A percentile compares a stretch with the other conserved stretches of the same genome.
phyloP scores from a whole-genome alignment of 2,888 invertebrate species.

The Caenorhabditis parvicauda region DNA sequence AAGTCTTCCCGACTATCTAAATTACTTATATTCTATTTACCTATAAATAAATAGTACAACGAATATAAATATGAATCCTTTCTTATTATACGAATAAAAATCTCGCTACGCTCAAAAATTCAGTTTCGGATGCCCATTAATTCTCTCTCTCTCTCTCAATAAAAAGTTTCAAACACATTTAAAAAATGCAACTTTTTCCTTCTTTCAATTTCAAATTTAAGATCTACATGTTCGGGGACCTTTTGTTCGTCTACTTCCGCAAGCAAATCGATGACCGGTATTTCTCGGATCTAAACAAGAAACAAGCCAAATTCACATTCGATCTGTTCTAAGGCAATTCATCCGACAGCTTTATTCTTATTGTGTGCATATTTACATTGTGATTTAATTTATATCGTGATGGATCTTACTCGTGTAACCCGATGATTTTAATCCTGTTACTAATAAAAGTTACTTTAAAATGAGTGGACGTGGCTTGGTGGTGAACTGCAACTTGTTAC shows the following conservation, averaged over 20 bases:
- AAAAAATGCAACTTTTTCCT: background rate
- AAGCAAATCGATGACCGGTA: background rate
- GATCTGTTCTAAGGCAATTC: background rate
- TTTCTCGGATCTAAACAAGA: background rate
- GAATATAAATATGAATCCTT: no score
- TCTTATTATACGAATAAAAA: no score
- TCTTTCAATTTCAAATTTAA: background rate
- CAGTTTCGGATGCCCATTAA: no score
- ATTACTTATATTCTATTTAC: no score
- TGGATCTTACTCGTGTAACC: slow-evolving; percentile 36
- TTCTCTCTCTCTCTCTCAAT: background rate
- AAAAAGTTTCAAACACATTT: background rate
- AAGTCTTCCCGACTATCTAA: no score
- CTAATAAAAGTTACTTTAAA: slow-evolving; percentile 12
- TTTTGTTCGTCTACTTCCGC: background rate
- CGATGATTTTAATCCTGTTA: no score
- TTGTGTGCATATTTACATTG: no score
- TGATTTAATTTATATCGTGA: slow-evolving; percentile 30
- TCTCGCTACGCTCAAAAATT: no score
- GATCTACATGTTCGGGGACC: background rate
- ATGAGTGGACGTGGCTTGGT: slow-evolving; percentile 40
- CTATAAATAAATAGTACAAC: no score
- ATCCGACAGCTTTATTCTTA: no score
- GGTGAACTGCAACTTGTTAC: slow-evolving; percentile 37
- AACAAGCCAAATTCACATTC: background rate